Conservation (phyloP, 2,797 vertebrate genomes). For the Borostomias antarcticus region DNA sequence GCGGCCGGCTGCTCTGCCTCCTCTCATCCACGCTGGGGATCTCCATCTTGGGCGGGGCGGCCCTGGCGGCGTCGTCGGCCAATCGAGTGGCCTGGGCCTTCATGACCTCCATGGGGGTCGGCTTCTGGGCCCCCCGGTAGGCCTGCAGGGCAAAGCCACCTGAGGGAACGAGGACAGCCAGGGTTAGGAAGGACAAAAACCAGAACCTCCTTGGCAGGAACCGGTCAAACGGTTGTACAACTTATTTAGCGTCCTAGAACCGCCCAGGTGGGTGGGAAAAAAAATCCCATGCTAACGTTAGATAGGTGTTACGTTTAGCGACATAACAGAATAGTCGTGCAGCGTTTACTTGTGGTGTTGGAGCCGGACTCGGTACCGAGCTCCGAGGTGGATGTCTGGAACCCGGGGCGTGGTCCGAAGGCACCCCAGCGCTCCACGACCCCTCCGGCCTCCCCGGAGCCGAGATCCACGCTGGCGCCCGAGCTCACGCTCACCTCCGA, state of each 20-base stretch:
- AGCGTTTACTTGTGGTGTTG: slow-evolving; percentile 44
- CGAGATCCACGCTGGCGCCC: slow-evolving; percentile 70
- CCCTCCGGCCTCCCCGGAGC: slow-evolving; percentile 36
- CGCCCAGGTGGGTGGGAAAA: background rate
- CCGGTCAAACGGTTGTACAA: too few relatives aligned
- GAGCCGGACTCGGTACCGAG: slow-evolving; percentile 59
- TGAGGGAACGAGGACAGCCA: slow-evolving; percentile 39
- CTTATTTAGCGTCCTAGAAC: background rate
- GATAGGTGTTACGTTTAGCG: too few relatives aligned
- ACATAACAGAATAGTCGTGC: too few relatives aligned
- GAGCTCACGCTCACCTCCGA: slow-evolving; percentile 72
- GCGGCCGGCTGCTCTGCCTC: slow-evolving; percentile 75
- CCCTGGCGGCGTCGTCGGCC: slow-evolving; percentile 70
- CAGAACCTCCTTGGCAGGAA: background rate
- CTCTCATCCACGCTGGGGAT: slow-evolving; percentile 80
- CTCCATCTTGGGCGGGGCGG: slow-evolving; percentile 88
- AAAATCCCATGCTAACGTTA: too few relatives aligned
- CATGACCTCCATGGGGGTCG: slow-evolving; percentile 93
- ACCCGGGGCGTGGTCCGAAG: slow-evolving; percentile 65
- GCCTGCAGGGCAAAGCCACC: slow-evolving; percentile 88
- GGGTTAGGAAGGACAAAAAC: background rate
- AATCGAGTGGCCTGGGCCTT: slow-evolving; percentile 82
- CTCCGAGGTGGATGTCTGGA: slow-evolving; percentile 73
- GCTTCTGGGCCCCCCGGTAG: slow-evolving; percentile 89
- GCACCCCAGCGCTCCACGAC: slow-evolving; percentile 71